Evolutionary conservation across 2,113 vertebrate genomes (phyloP), one percentile per base, ranked within the genome.

Genomic region (Catharus fuscescens): DNA sequence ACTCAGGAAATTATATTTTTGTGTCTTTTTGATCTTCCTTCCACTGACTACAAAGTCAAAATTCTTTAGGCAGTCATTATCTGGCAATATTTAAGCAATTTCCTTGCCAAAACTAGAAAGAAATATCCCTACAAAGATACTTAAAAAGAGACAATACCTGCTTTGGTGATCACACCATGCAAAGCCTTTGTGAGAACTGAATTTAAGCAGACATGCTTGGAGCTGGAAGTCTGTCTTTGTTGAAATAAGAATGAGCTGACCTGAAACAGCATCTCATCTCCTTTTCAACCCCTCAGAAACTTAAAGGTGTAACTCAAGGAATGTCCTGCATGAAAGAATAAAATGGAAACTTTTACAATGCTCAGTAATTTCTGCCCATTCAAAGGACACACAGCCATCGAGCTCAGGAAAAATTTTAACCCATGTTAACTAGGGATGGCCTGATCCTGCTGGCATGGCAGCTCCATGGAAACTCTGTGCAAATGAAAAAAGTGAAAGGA

Each of bases 131-230:
- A 64, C 48, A 87, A 93, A 94, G 77, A 56, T n/a, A 45, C 28
- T 88, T 92, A 64, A 91, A 93, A 96, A 84, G 91, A 87, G 77
- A 95, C 94, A 97, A 92, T 95, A 71, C 57, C 36, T 93, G 78
- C 93, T 95, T 79, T 87, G 73, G 89, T 64, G 89, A 87, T 91
- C 52, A 56, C 45, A 74, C 53, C 73, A 42, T 69, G 54, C 65
- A 95, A 93, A 91, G 77, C 50, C 77, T 92, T 92, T 97, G 69
- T 87, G 73, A 95, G 84, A 69, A 71, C 19, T 84, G 92, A 86
- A 84, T 91, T 92, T 86, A 95, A 61, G 69, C 90, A 88, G 88
- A 44, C 44, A 40, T 56, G 38, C 71, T 88, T 84, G 85, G 80
- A 91, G 72, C 77, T 91, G 65, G 47, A 93, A 92, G 48, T 26